Percentiles rank a stretch among this genome's conserved stretches.
Conservation (phyloP, 2,113 vertebrate genomes). For the Chiloscyllium plagiosum region DNA sequence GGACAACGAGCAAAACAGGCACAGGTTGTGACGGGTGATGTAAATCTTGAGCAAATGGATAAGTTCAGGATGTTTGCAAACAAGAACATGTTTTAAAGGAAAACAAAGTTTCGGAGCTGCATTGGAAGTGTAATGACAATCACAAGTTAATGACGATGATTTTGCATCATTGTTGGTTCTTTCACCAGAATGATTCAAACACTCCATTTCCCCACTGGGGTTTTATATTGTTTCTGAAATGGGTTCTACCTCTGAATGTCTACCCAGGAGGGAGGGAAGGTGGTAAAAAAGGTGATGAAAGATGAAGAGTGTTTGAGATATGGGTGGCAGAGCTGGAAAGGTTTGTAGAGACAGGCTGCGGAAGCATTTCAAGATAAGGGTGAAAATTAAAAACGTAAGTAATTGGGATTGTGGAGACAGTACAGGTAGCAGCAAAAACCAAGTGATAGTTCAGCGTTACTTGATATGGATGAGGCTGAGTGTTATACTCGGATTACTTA, state of each 20-base stretch:
- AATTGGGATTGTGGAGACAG: not conserved
- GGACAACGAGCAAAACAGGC: not conserved
- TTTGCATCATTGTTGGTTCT: not conserved
- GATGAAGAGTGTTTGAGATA: not conserved
- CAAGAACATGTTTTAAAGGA: not conserved
- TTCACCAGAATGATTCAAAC: not conserved
- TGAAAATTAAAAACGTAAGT: not conserved
- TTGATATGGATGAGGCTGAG: not conserved
- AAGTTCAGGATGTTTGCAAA: not conserved
- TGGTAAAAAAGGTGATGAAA: not conserved
- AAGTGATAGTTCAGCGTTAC: not conserved
- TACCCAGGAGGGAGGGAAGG: not conserved
- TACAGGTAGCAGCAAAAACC: not conserved
- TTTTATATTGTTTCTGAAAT: not conserved
- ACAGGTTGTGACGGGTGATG: not conserved
- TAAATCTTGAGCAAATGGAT: not conserved
- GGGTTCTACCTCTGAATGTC: not conserved
- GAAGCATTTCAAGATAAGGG: not conserved
- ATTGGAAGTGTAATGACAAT: not conserved
- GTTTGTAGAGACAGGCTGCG: not conserved
- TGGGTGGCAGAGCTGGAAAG: not conserved
- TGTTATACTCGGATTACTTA: not conserved
- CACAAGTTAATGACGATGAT: not conserved
- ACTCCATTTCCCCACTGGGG: not conserved
- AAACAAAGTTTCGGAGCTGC: not conserved